phyloP scores from a whole-genome alignment of 1,140 invertebrate species.

The Halictus rubicundus region DNA sequence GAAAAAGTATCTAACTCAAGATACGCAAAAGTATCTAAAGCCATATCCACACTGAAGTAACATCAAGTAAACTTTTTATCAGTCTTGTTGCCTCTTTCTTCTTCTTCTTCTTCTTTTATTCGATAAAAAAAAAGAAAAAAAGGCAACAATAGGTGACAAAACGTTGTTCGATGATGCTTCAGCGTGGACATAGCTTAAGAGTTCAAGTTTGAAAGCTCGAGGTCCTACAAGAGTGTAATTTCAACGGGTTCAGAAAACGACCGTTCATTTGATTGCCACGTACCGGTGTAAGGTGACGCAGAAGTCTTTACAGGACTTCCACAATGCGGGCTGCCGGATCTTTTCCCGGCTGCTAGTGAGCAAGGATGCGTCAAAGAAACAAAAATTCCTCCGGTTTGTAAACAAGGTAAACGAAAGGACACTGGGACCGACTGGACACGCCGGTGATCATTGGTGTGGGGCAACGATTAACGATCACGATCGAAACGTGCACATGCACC shows the following conservation, averaged over 20 bases:
- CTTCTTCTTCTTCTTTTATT: no score
- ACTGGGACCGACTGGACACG: neutral
- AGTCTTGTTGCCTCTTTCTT: no score
- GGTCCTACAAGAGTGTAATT: neutral
- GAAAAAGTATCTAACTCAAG: no score
- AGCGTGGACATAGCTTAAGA: no score
- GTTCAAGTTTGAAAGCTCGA: neutral
- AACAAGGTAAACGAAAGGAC: neutral
- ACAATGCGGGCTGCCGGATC: slow-evolving; percentile 73
- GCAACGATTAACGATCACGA: neutral
- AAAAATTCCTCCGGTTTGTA: slow-evolving; percentile 13
- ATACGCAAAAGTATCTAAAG: neutral
- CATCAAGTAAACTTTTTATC: no score
- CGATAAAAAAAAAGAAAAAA: no score
- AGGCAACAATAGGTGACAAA: no score
- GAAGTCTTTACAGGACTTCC: slow-evolving; percentile 75
- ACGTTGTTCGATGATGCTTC: no score
- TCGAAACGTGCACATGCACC: neutral
- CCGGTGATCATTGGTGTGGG: neutral
- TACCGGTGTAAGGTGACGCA: slow-evolving; percentile 70
- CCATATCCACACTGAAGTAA: no score
- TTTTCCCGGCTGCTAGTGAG: slow-evolving; percentile 71
- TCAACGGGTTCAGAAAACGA: neutral
- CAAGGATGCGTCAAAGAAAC: slow-evolving; percentile 31
- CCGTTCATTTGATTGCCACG: slow-evolving; percentile 61